phyloP scores from a whole-genome alignment of 2,113 vertebrate species.

The Terrapene triunguis region DNA sequence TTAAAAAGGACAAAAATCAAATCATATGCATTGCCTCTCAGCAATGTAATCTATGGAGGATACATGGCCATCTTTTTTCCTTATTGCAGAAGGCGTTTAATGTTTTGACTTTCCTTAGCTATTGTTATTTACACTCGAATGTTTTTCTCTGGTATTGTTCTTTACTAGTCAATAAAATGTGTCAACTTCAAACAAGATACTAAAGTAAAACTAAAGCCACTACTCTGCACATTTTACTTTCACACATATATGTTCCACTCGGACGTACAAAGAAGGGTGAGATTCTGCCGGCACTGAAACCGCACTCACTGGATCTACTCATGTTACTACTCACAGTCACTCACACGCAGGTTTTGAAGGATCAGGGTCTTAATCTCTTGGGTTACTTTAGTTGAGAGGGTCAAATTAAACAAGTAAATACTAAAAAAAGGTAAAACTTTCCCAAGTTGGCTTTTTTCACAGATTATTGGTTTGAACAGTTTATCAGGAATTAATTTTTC shows the following conservation, averaged over 20 bases:
- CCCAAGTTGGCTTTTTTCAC: neutral
- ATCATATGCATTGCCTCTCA: neutral
- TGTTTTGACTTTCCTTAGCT: constrained; percentile 4
- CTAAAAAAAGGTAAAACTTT: fast-evolving
- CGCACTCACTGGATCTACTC: fast-evolving
- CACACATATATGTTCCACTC: neutral
- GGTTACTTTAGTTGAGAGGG: too few species aligned
- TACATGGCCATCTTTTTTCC: neutral
- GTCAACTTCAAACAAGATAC: neutral
- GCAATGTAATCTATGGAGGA: neutral
- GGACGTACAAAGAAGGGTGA: neutral
- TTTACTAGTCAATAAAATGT: neutral
- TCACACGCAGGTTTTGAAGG: neutral
- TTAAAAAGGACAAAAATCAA: constrained; percentile 33
- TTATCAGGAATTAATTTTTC: neutral
- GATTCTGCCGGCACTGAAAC: neutral
- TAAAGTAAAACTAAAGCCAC: neutral
- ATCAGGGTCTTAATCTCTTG: neutral
- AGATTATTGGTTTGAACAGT: neutral
- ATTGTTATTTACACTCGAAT: neutral
- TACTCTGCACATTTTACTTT: neutral
- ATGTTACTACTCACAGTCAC: neutral
- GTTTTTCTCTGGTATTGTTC: neutral
- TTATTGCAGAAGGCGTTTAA: neutral
- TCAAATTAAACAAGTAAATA: neutral